phyloP scores from a whole-genome alignment of 2,113 vertebrate species.

The Chaenogobius annularis region DNA sequence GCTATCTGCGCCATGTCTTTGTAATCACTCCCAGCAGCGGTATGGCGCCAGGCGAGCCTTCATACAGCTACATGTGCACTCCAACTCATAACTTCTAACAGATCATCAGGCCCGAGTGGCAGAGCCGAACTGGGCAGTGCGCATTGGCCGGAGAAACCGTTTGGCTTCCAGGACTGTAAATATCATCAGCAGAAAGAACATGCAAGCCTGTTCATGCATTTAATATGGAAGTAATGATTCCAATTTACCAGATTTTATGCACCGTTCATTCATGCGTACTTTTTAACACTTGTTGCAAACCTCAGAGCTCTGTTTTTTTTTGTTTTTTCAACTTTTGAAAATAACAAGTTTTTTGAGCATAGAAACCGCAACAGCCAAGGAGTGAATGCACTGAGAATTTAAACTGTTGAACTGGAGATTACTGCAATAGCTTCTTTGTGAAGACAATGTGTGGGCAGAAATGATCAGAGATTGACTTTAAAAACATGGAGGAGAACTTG shows the following conservation, averaged over 20 bases:
- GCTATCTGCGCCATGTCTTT: conserved; percentile 68
- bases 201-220: conserved; percentile 19
- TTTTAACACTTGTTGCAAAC: too few relatives aligned
- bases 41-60: conserved; percentile 64
- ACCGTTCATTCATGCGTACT: background rate
- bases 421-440: too few relatives aligned
- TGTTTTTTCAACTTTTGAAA: too few relatives aligned
- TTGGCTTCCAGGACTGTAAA: conserved; percentile 36
- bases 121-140: conserved; percentile 47
- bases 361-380: too few relatives aligned
- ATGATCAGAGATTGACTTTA: too few relatives aligned
- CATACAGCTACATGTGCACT: conserved; percentile 15
- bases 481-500: too few relatives aligned
- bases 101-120: conserved; percentile 45
- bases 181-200: conserved; percentile 25
- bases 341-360: too few relatives aligned
- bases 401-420: too few relatives aligned
- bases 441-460: too few relatives aligned
- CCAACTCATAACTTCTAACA: conserved; percentile 18
- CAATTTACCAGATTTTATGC: conserved; percentile 13
- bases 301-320: too few relatives aligned
- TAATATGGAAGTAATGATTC: background rate
- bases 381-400: too few relatives aligned
- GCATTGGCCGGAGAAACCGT: conserved; percentile 21
- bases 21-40: conserved; percentile 70